Base-by-base conservation (phyloP, 2,888 invertebrate genomes). In the Conops quadrifasciatus region DNA sequence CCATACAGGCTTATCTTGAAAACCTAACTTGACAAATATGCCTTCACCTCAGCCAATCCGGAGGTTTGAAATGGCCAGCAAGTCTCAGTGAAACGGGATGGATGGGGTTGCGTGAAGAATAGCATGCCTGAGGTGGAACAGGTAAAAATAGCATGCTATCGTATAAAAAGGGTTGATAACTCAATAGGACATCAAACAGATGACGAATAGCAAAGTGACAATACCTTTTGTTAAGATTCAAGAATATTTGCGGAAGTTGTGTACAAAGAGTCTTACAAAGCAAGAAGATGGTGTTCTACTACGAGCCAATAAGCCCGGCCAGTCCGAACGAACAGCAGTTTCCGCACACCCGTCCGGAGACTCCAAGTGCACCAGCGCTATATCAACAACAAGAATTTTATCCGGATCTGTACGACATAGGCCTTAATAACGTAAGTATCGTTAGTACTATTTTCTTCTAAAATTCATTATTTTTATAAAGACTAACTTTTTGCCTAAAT, bases 231-330 rank as follows among this genome's bases (percentile, higher is more conserved):
- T 15, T 15, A 28, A 11, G 58, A 28, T 16, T 15, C 5, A 9
- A 36, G 36, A 36, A n/a, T n/a, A 3, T 21, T 58, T 28, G 24
- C 2, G 58, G 11, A 58, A 58, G 1, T 21, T n/a, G 2, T 19
- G 13, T 53, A 21, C 21, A 53, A 21, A n/a, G 7, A n/a, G 19
- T n/a, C 11, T 49, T 49, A 24, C 4, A 53, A 5, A 53, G 3
- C 19, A 13, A 2, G 1, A 7, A 49, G 11, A 49, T 49, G 49
- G n/a, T 13, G 2, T 49, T 19, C 3, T 13, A 16, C 28, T 58
- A 58, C 58, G 58, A 58, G 24, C 28, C 58, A 58, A 24, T 58
- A 24, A 58, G 58, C 24, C 58, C 58, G 15, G 24, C 5, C 9
- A 56, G n/a, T 5, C 28, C 26, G 15, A 26, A 9, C 1, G 58